A percentile compares a stretch with the other conserved stretches of the same genome.
phyloP scores from a whole-genome alignment of 2,113 vertebrate species.

The Oenanthe melanoleuca region DNA sequence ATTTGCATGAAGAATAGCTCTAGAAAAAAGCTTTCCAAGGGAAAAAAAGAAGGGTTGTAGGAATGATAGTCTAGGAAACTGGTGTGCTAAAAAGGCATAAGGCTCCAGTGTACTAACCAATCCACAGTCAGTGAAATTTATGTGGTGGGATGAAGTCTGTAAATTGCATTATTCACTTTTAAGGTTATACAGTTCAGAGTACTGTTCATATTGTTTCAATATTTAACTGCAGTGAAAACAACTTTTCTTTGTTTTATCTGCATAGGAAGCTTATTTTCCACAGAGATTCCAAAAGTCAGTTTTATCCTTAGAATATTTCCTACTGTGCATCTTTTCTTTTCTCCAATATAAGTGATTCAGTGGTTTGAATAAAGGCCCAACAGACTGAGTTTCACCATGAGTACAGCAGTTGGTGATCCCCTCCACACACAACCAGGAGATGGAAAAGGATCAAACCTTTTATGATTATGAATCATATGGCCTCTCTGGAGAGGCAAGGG shows the following conservation, averaged over 20 bases:
- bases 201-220: background rate
- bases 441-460: background rate
- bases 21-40: background rate
- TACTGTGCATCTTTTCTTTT: background rate
- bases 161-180: background rate
- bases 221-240: background rate
- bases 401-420: background rate
- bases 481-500: background rate
- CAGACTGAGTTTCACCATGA: background rate
- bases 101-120: background rate
- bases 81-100: background rate
- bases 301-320: background rate
- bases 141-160: background rate
- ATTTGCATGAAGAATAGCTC: background rate
- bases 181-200: background rate
- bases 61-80: background rate
- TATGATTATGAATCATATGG: background rate
- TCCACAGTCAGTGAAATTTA: background rate
- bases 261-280: background rate
- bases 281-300: background rate
- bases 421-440: background rate
- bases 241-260: background rate
- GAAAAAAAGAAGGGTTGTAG: rapidly evolving
- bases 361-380: background rate
- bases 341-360: background rate